phyloP scores from a whole-genome alignment of 37 sponge, comb jelly and placozoan species.

The Halichondria panicea region DNA sequence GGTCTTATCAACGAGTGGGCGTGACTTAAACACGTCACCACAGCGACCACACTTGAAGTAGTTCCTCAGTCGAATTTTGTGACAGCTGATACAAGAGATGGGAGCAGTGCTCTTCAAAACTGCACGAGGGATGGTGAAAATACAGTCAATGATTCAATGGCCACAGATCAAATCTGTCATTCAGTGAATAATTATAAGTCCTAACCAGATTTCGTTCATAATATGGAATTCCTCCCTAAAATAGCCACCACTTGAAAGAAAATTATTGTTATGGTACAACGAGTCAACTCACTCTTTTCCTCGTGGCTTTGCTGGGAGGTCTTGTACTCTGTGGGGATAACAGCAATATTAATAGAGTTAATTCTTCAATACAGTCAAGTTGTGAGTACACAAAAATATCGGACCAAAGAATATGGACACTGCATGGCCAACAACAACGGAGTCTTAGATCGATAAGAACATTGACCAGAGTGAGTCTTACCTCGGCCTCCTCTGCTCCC shows the following conservation, averaged over 20 bases:
- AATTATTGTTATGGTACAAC: too few species aligned
- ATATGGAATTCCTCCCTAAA: too few species aligned
- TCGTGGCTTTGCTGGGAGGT: too few species aligned
- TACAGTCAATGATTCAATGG: not conserved
- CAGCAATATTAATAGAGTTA: too few species aligned
- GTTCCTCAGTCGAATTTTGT: constrained; percentile 20
- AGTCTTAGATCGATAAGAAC: too few species aligned
- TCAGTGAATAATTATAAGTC: not conserved
- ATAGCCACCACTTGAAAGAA: too few species aligned
- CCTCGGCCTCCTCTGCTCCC: constrained; percentile 27
- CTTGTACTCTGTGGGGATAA: too few species aligned
- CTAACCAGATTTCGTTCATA: not conserved
- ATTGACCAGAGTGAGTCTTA: not conserved
- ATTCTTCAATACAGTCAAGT: too few species aligned
- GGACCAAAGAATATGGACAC: too few species aligned
- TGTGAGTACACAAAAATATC: too few species aligned
- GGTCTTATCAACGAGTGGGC: constrained; percentile 30
- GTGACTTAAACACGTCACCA: constrained; percentile 53
- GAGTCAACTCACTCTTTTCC: too few species aligned
- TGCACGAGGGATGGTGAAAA: not conserved
- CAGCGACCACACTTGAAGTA: constrained; percentile 77
- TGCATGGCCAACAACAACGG: too few species aligned
- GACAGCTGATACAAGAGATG: constrained; percentile 53
- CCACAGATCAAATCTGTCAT: not conserved
- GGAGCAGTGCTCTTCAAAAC: constrained; percentile 43